A percentile compares a stretch with the other conserved stretches of the same genome.
Evolutionary conservation across 2,113 vertebrate species (phyloP).

Genomic region (Lamprotornis superbus): DNA sequence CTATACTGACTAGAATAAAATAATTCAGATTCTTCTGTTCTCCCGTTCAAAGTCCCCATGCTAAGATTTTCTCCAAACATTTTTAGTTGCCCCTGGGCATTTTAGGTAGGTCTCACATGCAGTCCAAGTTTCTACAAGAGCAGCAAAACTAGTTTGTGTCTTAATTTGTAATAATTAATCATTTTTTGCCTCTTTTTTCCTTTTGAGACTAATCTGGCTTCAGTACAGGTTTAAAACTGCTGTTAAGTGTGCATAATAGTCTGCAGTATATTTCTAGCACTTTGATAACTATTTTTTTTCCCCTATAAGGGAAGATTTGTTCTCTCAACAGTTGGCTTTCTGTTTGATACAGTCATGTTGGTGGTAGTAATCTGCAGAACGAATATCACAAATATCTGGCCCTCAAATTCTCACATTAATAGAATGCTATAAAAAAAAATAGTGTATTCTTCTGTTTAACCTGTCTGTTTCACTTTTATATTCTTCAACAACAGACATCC

Average conservation of each 20-base stretch:
- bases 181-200: background rate
- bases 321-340: background rate
- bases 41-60: background rate
- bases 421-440: background rate
- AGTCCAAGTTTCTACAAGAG: background rate
- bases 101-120: background rate
- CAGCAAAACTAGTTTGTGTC: background rate
- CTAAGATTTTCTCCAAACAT: background rate
- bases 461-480: background rate
- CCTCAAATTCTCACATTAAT: background rate
- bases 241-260: background rate
- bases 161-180: background rate
- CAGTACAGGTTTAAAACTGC: background rate
- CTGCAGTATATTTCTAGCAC: background rate
- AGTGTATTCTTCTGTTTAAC: background rate
- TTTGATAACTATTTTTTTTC: background rate
- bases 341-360: background rate
- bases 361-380: background rate
- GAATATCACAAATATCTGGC: background rate
- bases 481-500: background rate
- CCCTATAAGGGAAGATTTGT: background rate
- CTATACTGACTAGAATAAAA: slow-evolving; percentile 46
- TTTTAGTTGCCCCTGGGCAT: background rate
- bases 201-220: background rate
- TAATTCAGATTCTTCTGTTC: background rate